These are phyloP conservation scores for Drosophila barbarae DNA, from an alignment of 2,888 invertebrate genomes.

Conservation along the genomic window DNA sequence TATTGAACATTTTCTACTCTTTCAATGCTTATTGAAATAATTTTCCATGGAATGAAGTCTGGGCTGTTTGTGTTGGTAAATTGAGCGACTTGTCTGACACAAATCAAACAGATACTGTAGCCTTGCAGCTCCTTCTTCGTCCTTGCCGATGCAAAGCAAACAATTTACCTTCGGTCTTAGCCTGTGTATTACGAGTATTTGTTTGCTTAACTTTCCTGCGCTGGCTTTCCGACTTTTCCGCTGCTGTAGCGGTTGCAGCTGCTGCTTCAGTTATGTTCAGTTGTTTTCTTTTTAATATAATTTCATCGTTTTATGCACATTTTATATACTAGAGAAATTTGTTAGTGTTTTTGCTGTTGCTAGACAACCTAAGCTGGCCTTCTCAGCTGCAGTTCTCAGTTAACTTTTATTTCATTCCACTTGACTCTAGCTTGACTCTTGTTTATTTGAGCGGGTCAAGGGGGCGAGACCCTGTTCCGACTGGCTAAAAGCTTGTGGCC, in stretches of 20 bases:
- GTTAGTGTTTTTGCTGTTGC: neutral
- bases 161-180: constrained; percentile 46
- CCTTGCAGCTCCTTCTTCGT: neutral
- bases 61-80: constrained; percentile 10
- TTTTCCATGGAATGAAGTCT: neutral
- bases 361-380: neutral
- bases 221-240: constrained; percentile 8
- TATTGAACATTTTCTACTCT: neutral
- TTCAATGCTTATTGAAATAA: neutral
- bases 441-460: constrained; percentile 44
- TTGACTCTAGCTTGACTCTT: constrained; percentile 19
- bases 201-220: constrained; percentile 29
- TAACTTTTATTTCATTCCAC: constrained; percentile 56
- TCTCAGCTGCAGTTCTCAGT: neutral
- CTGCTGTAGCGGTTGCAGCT: constrained; percentile 1
- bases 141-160: constrained; percentile 19
- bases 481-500: constrained; percentile 33
- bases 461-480: neutral
- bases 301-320: constrained; percentile 44
- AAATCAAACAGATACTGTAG: constrained; percentile 26
- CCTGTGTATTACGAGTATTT: constrained; percentile 40
- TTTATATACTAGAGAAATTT: neutral
- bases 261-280: constrained; percentile 15
- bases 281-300: constrained; percentile 38
- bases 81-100: constrained; percentile 28